Evolutionary conservation across 64 coral and sea anemone species (phyloP).

Genomic region (Stylophora pistillata): DNA sequence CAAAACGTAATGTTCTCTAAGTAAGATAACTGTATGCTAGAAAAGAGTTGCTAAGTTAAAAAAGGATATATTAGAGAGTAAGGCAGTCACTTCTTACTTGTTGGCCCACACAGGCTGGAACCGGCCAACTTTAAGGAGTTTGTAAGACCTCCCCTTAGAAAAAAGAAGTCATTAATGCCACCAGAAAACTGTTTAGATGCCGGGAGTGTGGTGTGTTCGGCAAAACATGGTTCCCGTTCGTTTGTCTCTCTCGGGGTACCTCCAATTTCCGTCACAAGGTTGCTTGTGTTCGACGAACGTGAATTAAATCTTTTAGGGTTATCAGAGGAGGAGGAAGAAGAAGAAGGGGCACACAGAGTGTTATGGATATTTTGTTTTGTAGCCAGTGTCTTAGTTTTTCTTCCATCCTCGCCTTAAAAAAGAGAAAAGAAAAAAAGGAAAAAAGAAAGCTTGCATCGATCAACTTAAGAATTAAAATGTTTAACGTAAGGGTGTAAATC

Average conservation of each 20-base stretch:
- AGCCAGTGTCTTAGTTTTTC: not conserved
- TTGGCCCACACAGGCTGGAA: not conserved
- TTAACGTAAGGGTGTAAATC: too few species aligned
- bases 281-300: not conserved
- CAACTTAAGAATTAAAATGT: too few species aligned
- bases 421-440: not conserved
- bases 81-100: not conserved
- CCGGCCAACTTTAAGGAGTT: not conserved
- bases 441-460: too few species aligned
- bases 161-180: constrained; percentile 24
- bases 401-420: not conserved
- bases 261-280: not conserved
- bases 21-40: too few species aligned
- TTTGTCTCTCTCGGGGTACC: not conserved
- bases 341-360: not conserved
- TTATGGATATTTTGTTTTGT: not conserved
- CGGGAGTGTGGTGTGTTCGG: not conserved
- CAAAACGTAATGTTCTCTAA: too few species aligned
- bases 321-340: not conserved
- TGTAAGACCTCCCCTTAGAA: not conserved
- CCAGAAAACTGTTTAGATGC: not conserved
- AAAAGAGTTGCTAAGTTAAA: too few species aligned
- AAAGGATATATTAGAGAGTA: not conserved
- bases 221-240: not conserved
- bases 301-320: not conserved